These are phyloP conservation scores for Fukomys damarensis DNA, from an alignment of 2,113 vertebrate species.

Conservation along the genomic window DNA sequence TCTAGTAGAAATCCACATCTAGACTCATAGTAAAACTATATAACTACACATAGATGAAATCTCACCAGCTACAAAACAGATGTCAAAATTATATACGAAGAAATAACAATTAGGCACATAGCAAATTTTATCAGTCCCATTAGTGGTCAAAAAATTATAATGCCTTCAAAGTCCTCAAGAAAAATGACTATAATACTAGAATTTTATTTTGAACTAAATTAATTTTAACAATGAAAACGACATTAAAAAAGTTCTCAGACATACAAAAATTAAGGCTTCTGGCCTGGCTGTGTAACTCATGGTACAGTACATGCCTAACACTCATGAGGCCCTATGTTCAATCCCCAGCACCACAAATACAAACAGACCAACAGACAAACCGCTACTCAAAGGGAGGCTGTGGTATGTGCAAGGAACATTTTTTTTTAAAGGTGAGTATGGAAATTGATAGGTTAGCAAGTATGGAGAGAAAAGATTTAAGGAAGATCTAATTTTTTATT, in stretches of 20 bases:
- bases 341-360: background rate
- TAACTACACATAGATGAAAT: background rate
- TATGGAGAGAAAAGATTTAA: background rate
- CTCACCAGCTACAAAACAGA: background rate
- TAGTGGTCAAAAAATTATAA: background rate
- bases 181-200: background rate
- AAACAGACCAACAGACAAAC: background rate
- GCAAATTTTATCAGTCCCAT: background rate
- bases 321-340: too few relatives aligned
- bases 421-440: background rate
- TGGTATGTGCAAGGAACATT: background rate
- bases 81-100: background rate
- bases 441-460: background rate
- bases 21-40: background rate
- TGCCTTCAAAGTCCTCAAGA: background rate
- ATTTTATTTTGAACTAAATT: background rate
- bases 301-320: background rate
- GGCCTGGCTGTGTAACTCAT: background rate
- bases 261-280: background rate
- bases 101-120: background rate
- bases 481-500: background rate
- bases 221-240: background rate
- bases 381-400: background rate
- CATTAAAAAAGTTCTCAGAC: background rate
- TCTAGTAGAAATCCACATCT: background rate